Conservation (phyloP, 2,113 vertebrate species). For the Lutjanus erythropterus region DNA sequence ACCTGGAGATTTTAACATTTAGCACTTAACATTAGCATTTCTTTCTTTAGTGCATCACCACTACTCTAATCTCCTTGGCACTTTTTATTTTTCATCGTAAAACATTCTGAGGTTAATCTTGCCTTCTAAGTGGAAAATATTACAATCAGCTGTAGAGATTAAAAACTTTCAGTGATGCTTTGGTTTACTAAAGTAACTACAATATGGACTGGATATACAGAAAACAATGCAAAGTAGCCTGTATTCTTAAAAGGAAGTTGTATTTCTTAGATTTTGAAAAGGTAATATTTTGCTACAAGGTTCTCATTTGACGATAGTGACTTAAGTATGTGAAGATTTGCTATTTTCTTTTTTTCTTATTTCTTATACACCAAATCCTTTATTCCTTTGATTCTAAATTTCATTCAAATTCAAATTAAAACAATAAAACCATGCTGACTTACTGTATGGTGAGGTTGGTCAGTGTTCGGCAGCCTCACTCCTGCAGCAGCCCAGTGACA, state of each 20-base stretch:
- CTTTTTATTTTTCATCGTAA: neutral
- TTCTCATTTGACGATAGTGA: neutral
- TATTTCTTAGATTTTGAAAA: neutral
- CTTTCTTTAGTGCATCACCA: too few relatives aligned
- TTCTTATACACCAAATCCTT: neutral
- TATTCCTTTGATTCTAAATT: neutral
- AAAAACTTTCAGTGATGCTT: neutral
- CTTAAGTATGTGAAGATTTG: neutral
- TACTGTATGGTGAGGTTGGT: constrained; percentile 8
- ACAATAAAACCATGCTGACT: neutral
- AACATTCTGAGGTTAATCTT: neutral
- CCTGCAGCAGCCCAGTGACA: constrained; percentile 2
- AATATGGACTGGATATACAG: neutral
- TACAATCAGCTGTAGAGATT: neutral
- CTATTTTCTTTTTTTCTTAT: neutral
- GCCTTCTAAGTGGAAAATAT: neutral
- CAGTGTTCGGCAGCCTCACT: neutral
- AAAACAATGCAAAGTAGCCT: neutral
- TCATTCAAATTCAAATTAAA: neutral
- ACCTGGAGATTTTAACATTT: too few relatives aligned
- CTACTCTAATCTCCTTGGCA: too few relatives aligned
- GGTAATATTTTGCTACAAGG: neutral
- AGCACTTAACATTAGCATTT: too few relatives aligned
- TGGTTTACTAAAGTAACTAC: neutral
- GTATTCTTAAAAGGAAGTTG: neutral